These are phyloP conservation scores for Muschampia staudingeri DNA, from an alignment of 2,888 invertebrate genomes.

Conservation along the genomic window DNA sequence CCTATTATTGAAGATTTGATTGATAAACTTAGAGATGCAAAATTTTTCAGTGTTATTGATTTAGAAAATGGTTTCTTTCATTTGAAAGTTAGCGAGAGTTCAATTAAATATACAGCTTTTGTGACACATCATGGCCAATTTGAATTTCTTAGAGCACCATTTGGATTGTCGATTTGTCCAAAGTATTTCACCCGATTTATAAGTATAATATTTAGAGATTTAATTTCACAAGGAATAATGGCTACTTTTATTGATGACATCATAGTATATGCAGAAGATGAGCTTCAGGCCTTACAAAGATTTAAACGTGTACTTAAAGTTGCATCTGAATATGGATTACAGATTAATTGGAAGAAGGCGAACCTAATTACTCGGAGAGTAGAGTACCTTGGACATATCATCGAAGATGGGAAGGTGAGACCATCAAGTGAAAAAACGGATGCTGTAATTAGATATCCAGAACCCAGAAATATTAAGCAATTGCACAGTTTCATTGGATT, in stretches of 20 bases:
- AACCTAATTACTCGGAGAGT: not conserved
- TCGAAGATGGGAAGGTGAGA: not conserved
- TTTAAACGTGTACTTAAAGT: not conserved
- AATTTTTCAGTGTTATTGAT: not conserved
- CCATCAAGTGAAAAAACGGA: not conserved
- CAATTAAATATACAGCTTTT: not conserved
- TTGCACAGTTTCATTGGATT: not conserved
- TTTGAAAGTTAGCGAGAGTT: not conserved
- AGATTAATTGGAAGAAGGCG: not conserved
- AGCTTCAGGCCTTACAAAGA: not conserved
- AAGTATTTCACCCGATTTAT: not conserved
- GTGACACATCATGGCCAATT: not conserved
- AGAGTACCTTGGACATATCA: not conserved
- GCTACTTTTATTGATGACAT: not conserved
- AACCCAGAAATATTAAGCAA: not conserved
- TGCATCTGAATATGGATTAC: not conserved
- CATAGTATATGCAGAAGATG: not conserved
- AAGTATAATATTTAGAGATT: not conserved
- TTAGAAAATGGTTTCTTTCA: not conserved
- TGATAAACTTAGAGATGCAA: not conserved
- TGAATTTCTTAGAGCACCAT: not conserved
- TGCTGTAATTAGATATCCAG: not conserved
- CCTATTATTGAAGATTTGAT: not conserved
- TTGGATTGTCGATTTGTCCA: not conserved
- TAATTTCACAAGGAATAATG: slow-evolving; percentile 1